phyloP scores from a whole-genome alignment of 1,140 invertebrate genomes.

The Dryas iulia region DNA sequence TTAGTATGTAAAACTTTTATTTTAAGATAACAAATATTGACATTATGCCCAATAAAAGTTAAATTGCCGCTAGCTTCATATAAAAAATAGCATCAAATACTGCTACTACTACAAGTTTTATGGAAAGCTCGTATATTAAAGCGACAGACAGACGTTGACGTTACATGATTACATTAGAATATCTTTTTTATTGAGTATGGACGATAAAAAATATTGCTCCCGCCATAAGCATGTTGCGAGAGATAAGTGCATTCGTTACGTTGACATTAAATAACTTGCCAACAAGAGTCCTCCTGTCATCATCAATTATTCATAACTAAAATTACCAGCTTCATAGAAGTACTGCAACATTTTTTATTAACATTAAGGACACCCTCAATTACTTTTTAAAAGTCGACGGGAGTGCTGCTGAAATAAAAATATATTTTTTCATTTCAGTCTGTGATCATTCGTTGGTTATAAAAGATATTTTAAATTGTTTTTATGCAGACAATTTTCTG shows the following conservation, averaged over 20 bases:
- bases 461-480: too few species aligned
- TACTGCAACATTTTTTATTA: neutral
- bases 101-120: neutral
- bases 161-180: neutral
- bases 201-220: neutral
- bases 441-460: neutral
- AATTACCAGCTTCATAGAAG: neutral
- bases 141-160: neutral
- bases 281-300: neutral
- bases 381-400: neutral
- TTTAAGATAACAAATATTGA: too few species aligned
- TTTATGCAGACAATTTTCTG: too few species aligned
- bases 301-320: constrained; percentile 1
- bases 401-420: neutral
- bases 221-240: neutral
- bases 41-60: too few species aligned
- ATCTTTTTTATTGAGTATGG: neutral
- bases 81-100: too few species aligned
- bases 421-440: neutral
- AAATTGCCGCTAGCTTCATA: too few species aligned
- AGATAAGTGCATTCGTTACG: neutral
- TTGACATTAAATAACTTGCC: neutral
- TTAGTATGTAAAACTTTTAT: too few species aligned
- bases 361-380: neutral
- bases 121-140: neutral